Evolutionary conservation across 2,113 vertebrate genomes (phyloP).

Genomic region (Toxotes chatareus): DNA sequence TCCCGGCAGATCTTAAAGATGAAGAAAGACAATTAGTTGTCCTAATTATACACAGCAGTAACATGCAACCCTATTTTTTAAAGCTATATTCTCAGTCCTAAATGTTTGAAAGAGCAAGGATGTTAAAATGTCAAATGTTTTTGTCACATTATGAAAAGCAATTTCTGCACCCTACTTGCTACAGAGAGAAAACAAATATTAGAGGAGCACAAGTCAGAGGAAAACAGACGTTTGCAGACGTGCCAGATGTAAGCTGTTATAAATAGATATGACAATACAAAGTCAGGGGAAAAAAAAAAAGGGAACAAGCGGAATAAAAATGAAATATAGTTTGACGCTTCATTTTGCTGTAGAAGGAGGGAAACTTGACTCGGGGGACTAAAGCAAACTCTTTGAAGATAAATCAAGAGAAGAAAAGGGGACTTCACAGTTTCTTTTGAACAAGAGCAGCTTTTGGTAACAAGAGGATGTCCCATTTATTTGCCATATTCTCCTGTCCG

Average conservation of each 20-base stretch:
- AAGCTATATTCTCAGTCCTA: conserved; percentile 3
- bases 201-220: conserved; percentile 60
- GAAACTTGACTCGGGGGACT: conserved; percentile 60
- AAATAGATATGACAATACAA: conserved; percentile 75
- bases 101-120: conserved; percentile 38
- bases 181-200: conserved; percentile 48
- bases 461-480: conserved; percentile 11
- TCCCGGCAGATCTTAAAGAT: conserved; percentile 91
- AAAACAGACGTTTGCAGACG: conserved; percentile 26
- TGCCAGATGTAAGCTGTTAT: conserved; percentile 59
- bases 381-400: conserved; percentile 67
- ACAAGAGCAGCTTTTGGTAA: conserved; percentile 36
- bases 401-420: conserved; percentile 45
- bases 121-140: conserved; percentile 62
- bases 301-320: conserved; percentile 35
- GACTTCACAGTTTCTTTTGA: conserved; percentile 40
- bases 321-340: conserved; percentile 54
- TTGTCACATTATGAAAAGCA: conserved; percentile 43
- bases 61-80: background rate
- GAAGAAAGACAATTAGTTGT: conserved; percentile 32
- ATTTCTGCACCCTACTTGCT: conserved; percentile 33
- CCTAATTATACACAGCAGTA: conserved; percentile 12
- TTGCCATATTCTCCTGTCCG: background rate
- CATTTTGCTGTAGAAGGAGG: conserved; percentile 56
- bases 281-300: conserved; percentile 38